Percentiles rank a stretch among this genome's conserved stretches.
Evolutionary conservation across 1,140 invertebrate species (phyloP).

Genomic region (Galendromus occidentalis): DNA sequence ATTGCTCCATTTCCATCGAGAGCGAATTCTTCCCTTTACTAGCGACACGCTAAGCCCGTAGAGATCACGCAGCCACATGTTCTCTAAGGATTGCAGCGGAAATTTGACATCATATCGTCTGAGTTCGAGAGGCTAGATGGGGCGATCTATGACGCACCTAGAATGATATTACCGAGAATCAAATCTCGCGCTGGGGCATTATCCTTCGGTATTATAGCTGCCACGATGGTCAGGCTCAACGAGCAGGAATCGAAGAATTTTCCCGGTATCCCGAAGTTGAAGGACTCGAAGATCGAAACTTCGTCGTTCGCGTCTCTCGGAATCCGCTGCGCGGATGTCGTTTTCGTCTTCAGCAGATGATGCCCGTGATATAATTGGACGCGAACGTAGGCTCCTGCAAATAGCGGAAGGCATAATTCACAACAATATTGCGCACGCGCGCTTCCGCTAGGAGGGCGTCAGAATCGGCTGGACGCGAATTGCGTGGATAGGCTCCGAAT

Average conservation of each 20-base stretch:
- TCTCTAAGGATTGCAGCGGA: too few species aligned
- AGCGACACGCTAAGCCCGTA: too few species aligned
- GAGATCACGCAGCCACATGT: too few species aligned
- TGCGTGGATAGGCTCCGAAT: too few species aligned
- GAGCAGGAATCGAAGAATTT: constrained; percentile 25
- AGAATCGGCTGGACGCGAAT: too few species aligned
- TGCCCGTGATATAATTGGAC: constrained; percentile 25
- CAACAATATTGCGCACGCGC: too few species aligned
- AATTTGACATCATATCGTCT: too few species aligned
- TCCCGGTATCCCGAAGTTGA: constrained; percentile 24
- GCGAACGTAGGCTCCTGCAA: constrained; percentile 24
- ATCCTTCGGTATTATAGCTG: not conserved
- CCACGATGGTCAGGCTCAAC: constrained; percentile 21
- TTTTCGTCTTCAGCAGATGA: constrained; percentile 25
- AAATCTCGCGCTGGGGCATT: not conserved
- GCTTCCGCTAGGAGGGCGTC: too few species aligned
- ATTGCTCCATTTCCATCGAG: too few species aligned
- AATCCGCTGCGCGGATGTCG: constrained; percentile 19
- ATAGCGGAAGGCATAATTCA: constrained; percentile 11
- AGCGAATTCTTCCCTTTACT: too few species aligned
- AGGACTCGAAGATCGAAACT: constrained; percentile 25
- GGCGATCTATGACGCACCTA: not conserved
- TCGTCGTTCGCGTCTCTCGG: constrained; percentile 18
- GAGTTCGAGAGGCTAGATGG: too few species aligned
- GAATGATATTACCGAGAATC: not conserved